Base-by-base conservation (phyloP, 2,888 invertebrate species). In the Temnothorax ravouxi region DNA sequence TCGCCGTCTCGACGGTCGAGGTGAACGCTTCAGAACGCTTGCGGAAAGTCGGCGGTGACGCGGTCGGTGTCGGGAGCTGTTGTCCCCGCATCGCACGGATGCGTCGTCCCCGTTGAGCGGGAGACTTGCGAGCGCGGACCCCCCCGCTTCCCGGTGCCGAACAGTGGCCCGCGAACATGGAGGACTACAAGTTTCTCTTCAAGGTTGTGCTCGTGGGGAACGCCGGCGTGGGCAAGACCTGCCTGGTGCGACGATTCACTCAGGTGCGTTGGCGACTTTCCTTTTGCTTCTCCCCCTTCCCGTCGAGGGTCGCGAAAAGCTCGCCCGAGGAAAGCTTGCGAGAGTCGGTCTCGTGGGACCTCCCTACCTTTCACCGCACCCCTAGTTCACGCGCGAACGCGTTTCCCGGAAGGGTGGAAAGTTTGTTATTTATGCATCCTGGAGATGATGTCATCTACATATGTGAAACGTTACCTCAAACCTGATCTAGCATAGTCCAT, bases 121-220 rank as follows among this genome's bases (percentile, higher is more conserved):
- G 13, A 38, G 66, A 52, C n/a, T 50, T 41, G 56, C 62, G 61
- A 50, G 38, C 34, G 67, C 29, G 69, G 18, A 62, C 15, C 21
- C 15, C 21, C 0, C 34, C 25, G 25, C 82, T 74, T 74, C 79
- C 79, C 41, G 72, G 72, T 84, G 50, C 67, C 69, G 66, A 47
- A 52, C 62, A 77, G 61, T 86, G 34, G 71, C 66, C 83, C 85
- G 82, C 67, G 79, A 76, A 84, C 74, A 99, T 99, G 99, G 99
- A 99, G 95, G 99, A 99, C 96, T 99, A 99, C 95, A 99, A 99
- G 96, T 99, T 99, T 96, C 96, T 99, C 91, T 99, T 99, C 95
- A 99, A 99, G 97, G 99, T 99, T 92, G 99, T 99, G 88, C 96
- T 99, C 88, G 99, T 99, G 90, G 99, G 99, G 75, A 99, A 99